Evolutionary conservation across 1,140 invertebrate genomes (phyloP).

Genomic region (Tetranychus cinnabarinus): DNA sequence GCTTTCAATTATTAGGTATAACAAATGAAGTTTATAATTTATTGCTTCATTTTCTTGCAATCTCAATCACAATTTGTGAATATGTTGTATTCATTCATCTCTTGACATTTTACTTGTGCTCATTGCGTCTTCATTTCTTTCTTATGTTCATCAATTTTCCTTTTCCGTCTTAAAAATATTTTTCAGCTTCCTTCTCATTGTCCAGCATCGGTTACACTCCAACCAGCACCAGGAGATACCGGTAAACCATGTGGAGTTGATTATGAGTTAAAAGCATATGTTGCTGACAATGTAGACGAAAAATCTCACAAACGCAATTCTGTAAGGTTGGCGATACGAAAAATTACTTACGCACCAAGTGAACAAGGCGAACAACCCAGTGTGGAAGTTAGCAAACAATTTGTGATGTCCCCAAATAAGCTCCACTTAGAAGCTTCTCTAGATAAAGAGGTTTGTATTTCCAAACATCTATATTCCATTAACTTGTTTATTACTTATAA

Average conservation of each 20-base stretch:
- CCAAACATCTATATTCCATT: too few species aligned
- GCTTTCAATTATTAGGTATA: too few species aligned
- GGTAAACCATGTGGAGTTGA: conserved; percentile 74
- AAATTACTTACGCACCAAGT: conserved; percentile 96
- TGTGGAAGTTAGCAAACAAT: conserved; percentile 93
- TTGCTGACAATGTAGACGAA: conserved; percentile 56
- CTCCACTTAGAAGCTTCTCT: conserved; percentile 86
- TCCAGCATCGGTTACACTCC: conserved; percentile 70
- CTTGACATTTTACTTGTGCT: too few species aligned
- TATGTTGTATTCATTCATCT: too few species aligned
- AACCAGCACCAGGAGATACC: conserved; percentile 57
- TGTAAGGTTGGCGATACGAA: conserved; percentile 32
- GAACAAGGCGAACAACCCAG: conserved; percentile 92
- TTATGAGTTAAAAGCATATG: conserved; percentile 63
- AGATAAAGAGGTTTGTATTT: conserved; percentile 59
- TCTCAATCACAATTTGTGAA: too few species aligned
- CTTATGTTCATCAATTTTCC: too few species aligned
- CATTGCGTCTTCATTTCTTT: too few species aligned
- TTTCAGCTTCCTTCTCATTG: conserved; percentile 67
- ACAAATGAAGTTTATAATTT: too few species aligned
- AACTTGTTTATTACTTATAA: not conserved
- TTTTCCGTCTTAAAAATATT: too few species aligned
- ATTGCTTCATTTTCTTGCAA: too few species aligned
- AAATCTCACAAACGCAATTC: conserved; percentile 37
- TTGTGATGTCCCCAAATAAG: conserved; percentile 98